Evolutionary conservation across 2,113 vertebrate species (phyloP).

Genomic region (Chiloscyllium plagiosum): DNA sequence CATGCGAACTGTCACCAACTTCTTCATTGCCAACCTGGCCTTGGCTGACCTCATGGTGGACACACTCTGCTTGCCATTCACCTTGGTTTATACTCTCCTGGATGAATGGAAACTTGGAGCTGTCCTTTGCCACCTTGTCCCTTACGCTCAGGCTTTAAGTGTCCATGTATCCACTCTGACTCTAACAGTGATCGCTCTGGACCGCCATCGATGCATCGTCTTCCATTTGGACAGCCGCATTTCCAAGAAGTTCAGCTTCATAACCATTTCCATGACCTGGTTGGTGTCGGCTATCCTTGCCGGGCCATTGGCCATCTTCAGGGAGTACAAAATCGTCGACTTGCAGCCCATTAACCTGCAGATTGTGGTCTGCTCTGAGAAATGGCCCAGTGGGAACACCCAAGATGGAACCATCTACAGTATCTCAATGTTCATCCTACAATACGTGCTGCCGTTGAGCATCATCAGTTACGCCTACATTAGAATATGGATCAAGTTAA

Average conservation of each 20-base stretch:
- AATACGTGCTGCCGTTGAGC: slow-evolving; percentile 74
- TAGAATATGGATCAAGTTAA: slow-evolving; percentile 86
- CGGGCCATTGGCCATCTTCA: slow-evolving; percentile 78
- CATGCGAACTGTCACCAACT: slow-evolving; percentile 88
- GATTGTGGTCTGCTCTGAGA: slow-evolving; percentile 80
- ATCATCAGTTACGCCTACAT: slow-evolving; percentile 82
- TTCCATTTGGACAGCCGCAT: slow-evolving; percentile 79
- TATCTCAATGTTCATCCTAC: slow-evolving; percentile 80
- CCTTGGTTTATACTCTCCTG: slow-evolving; percentile 74
- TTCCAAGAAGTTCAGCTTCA: slow-evolving; percentile 67
- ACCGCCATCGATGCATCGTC: slow-evolving; percentile 81
- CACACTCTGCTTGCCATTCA: slow-evolving; percentile 81
- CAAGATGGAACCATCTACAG: slow-evolving; percentile 83
- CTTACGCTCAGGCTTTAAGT: slow-evolving; percentile 79
- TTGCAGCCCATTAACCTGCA: slow-evolving; percentile 72
- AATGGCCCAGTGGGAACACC: slow-evolving; percentile 73
- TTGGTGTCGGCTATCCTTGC: slow-evolving; percentile 68
- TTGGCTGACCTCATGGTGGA: slow-evolving; percentile 82
- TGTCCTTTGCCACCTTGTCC: slow-evolving; percentile 77
- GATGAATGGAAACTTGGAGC: slow-evolving; percentile 87
- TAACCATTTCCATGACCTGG: slow-evolving; percentile 76
- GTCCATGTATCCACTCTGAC: slow-evolving; percentile 82
- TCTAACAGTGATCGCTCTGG: slow-evolving; percentile 78
- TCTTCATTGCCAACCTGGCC: slow-evolving; percentile 86
- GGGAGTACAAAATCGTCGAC: slow-evolving; percentile 75